Evolutionary conservation across 2,888 invertebrate genomes (phyloP), one percentile per base, ranked within the genome.

Genomic region (Eledona agricola): DNA sequence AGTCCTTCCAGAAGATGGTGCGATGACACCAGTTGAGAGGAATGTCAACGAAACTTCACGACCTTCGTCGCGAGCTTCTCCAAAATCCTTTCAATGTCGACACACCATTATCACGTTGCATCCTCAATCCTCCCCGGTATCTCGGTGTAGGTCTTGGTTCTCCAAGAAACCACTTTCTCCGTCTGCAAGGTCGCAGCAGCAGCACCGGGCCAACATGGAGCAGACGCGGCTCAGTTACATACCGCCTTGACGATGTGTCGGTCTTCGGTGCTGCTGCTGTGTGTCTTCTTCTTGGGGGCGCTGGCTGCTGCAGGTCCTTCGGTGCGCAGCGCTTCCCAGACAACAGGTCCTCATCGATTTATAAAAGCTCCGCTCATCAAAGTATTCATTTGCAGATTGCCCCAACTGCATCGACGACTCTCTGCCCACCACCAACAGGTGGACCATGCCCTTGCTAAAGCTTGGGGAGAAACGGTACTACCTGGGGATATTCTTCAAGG

Each of bases 401-500:
- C 85, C 89, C 51, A 90, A 88, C 70, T 92, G 92, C 73, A 85
- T 85, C 57, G 88, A 88, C 63, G 91, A 92, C 58, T 82, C 86
- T 51, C 82, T 60, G 29, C 71, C 70, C 2, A 55, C 66, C 54
- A 81, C 86, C 20, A 89, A 89, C 70, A 83, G 90, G 73, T 93
- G 93, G 93, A 91, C 90, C 40, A 93, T 93, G 93, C 93, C 93
- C 4, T 79, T 93, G 51, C 80, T 91, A 61, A 92, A 91, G 72
- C 84, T 91, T 29, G 93, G 93, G 26, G 91, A 92, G 72, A 94
- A 93, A 76, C 81, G 89, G 69, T 93, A 93, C 73, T 94, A 94
- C 74, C 79, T 94, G 68, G 93, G 93, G 71, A 93, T 93, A 76
- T 94, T 94, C 79, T 94, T 93, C 79, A 93, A 93, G 90, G 93